Evolutionary conservation across 2,888 invertebrate species (phyloP).

Genomic region (Cephus runcator): DNA sequence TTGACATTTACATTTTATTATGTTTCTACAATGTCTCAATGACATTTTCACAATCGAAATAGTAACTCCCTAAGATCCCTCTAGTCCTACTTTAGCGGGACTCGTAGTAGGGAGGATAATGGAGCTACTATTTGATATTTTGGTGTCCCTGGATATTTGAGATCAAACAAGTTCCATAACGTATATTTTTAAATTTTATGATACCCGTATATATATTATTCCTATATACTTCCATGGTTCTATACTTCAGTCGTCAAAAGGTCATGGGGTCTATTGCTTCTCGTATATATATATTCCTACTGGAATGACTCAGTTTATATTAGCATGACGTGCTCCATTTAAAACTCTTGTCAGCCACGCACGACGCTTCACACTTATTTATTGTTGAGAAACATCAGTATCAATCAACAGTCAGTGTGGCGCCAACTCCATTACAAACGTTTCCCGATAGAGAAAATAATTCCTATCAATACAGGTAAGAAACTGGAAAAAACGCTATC

Average conservation of each 20-base stretch:
- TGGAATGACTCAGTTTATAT: background rate
- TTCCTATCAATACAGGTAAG: background rate
- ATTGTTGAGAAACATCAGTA: background rate
- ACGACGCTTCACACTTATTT: background rate
- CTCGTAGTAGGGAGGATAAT: background rate
- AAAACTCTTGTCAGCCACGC: background rate
- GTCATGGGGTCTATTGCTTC: background rate
- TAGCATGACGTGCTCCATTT: background rate
- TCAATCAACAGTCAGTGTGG: background rate
- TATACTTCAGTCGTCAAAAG: background rate
- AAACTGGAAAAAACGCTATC: background rate
- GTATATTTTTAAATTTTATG: background rate
- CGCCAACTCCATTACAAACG: background rate
- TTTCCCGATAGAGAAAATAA: background rate
- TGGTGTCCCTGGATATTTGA: background rate
- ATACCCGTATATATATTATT: background rate
- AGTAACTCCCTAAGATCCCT: background rate
- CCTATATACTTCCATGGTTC: background rate
- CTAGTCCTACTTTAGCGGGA: background rate
- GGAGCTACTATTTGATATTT: background rate
- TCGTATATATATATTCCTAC: background rate
- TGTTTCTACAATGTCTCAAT: background rate
- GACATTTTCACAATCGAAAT: background rate
- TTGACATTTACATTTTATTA: background rate
- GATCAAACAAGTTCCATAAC: background rate